Conservation (phyloP, 2,888 invertebrate species). For the Drosophila pullipes region DNA sequence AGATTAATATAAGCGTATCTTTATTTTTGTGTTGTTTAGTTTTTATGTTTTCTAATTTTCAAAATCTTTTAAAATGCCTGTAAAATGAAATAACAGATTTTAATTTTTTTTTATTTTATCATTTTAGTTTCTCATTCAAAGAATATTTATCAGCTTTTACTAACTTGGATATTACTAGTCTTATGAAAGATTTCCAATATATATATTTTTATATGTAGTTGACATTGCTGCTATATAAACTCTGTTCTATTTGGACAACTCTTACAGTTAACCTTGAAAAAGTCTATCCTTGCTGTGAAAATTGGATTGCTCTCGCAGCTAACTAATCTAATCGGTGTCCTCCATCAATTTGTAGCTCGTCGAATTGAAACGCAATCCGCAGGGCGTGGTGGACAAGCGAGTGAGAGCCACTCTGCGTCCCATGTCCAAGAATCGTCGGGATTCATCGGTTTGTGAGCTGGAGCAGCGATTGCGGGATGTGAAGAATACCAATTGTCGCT, state of each 20-base stretch:
- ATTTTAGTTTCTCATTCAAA: background rate
- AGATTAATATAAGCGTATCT: background rate
- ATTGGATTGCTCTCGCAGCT: background rate
- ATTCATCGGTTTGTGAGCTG: constrained; percentile 93
- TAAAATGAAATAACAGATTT: background rate
- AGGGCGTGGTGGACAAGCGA: constrained; percentile 92
- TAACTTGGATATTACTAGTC: background rate
- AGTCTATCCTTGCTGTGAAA: constrained; percentile 52
- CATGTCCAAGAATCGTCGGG: constrained; percentile 91
- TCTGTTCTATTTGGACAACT: constrained; percentile 32
- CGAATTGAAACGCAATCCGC: constrained; percentile 94
- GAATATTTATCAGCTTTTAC: background rate
- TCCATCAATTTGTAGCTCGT: constrained; percentile 88
- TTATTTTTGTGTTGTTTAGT: background rate
- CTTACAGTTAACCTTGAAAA: constrained; percentile 23
- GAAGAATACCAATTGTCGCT: constrained; percentile 93
- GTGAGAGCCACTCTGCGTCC: constrained; percentile 95
- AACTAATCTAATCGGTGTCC: constrained; percentile 17
- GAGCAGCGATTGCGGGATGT: constrained; percentile 94
- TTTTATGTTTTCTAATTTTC: background rate
- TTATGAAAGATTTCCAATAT: background rate
- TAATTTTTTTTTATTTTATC: background rate
- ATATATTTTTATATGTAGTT: background rate
- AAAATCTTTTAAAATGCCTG: background rate
- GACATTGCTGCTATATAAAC: constrained; percentile 20